These are phyloP conservation scores for Eolophus roseicapilla DNA, from an alignment of 2,113 vertebrate genomes.

Conservation along the genomic window DNA sequence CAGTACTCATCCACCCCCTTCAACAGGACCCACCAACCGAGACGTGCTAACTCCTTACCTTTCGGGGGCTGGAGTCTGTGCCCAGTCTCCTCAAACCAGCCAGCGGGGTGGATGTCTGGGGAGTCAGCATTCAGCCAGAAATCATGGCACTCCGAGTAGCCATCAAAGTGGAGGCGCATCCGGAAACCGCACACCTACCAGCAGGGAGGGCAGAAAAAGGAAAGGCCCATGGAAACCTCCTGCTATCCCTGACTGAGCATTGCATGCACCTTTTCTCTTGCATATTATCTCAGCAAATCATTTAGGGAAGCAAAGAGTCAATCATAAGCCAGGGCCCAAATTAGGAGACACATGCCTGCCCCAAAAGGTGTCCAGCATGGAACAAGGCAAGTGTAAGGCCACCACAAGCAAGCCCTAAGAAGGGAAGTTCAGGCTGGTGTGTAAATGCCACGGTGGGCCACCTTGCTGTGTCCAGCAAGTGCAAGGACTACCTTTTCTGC, in stretches of 20 bases:
- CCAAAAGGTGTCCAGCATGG: not conserved
- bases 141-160: conserved; percentile 96
- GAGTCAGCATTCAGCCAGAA: conserved; percentile 98
- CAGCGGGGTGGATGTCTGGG: conserved; percentile 89
- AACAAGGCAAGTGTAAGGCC: not conserved
- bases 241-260: not conserved
- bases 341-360: not conserved
- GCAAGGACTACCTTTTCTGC: not conserved
- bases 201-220: not conserved
- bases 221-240: not conserved
- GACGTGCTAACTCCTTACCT: conserved; percentile 78
- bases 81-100: conserved; percentile 94
- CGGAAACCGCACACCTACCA: conserved; percentile 92
- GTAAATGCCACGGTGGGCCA: not conserved
- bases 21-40: not conserved
- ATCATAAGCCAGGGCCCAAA: not conserved
- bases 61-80: conserved; percentile 95
- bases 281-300: not conserved
- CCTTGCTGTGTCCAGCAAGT: not conserved
- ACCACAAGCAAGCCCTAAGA: not conserved
- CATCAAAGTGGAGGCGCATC: conserved; percentile 94
- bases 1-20: not conserved
- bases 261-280: rapidly evolving
- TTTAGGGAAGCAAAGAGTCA: not conserved
- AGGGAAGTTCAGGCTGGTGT: not conserved